Evolutionary conservation across 2,797 vertebrate genomes (phyloP).

Genomic region (Pseudochirops cupreus): DNA sequence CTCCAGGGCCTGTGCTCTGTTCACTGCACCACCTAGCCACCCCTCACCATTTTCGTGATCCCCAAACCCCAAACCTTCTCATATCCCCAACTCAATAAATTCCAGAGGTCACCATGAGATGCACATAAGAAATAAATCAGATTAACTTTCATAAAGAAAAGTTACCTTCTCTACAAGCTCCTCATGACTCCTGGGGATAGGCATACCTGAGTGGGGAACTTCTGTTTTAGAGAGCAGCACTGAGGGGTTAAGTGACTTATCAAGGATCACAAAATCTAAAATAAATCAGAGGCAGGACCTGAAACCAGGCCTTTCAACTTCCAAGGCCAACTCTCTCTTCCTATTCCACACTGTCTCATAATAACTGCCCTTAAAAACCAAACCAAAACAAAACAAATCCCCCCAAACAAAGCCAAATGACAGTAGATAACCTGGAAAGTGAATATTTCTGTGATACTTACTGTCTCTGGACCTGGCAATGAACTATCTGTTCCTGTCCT

Average conservation of each 20-base stretch:
- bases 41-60: too few species aligned
- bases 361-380: slow-evolving; percentile 48
- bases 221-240: background rate
- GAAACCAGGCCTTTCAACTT: background rate
- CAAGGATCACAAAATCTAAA: background rate
- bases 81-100: background rate
- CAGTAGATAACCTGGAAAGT: slow-evolving; percentile 60
- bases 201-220: background rate
- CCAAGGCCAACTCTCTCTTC: background rate
- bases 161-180: background rate
- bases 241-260: background rate
- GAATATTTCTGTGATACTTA: slow-evolving; percentile 82
- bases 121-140: background rate
- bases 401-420: slow-evolving; percentile 55
- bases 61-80: background rate
- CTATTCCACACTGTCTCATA: background rate
- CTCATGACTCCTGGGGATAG: background rate
- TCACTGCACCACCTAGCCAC: too few species aligned
- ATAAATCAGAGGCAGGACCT: background rate
- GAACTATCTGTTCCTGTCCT: slow-evolving; percentile 79
- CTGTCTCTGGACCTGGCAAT: slow-evolving; percentile 83
- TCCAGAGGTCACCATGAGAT: background rate
- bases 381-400: slow-evolving; percentile 20
- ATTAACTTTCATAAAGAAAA: background rate
- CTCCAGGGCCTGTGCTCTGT: too few species aligned